These are phyloP conservation scores for Cephus runcator DNA, from an alignment of 2,888 invertebrate species.

Conservation along the genomic window DNA sequence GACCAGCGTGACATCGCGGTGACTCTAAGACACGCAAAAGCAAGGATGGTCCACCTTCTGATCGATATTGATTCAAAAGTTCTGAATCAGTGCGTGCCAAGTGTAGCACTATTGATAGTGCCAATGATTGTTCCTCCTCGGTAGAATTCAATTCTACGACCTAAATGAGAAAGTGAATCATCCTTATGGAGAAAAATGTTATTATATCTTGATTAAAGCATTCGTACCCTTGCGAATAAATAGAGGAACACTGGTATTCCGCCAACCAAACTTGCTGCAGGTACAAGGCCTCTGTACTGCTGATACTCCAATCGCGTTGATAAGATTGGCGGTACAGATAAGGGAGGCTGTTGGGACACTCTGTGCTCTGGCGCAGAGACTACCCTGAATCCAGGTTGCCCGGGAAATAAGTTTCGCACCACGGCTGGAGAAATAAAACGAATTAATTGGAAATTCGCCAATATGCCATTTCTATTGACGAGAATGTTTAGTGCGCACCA, in stretches of 20 bases:
- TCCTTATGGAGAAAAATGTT: conserved; percentile 7
- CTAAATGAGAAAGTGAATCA: conserved; percentile 54
- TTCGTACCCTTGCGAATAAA: conserved; percentile 74
- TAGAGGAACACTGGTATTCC: conserved; percentile 75
- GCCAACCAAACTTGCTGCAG: conserved; percentile 71
- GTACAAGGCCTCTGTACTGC: conserved; percentile 68
- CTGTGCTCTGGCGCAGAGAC: conserved; percentile 63
- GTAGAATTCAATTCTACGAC: conserved; percentile 74
- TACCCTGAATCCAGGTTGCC: conserved; percentile 64
- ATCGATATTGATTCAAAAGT: conserved; percentile 71
- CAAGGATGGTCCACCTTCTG: conserved; percentile 70
- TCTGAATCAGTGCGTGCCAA: conserved; percentile 72
- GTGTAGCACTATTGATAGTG: conserved; percentile 71
- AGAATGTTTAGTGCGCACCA: conserved; percentile 36
- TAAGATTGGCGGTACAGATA: conserved; percentile 59
- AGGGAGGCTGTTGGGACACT: conserved; percentile 65
- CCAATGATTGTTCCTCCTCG: conserved; percentile 72
- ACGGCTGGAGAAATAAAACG: conserved; percentile 39
- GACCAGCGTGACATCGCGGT: conserved; percentile 70
- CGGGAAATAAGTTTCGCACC: conserved; percentile 62
- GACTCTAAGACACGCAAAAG: conserved; percentile 74
- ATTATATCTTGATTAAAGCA: not conserved
- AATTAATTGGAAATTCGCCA: not conserved
- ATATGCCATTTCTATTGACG: not conserved
- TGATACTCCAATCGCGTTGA: conserved; percentile 64